phyloP scores from a whole-genome alignment of 2,888 invertebrate genomes.

The Meghimatium bilineatum region DNA sequence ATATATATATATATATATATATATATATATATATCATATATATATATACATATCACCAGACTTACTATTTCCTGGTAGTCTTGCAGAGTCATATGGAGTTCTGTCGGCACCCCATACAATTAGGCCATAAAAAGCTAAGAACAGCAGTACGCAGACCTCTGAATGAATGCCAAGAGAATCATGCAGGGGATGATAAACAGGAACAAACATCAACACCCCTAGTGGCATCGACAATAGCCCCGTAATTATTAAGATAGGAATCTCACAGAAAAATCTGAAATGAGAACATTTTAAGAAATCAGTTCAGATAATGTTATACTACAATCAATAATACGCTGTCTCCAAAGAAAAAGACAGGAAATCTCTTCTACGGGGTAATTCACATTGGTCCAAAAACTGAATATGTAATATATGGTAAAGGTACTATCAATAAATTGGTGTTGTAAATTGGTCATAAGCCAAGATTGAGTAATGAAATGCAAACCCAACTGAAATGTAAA shows the following conservation, averaged over 20 bases:
- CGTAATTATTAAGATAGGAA: conserved; percentile 79
- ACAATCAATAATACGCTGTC: neutral
- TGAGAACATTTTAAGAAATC: conserved; percentile 28
- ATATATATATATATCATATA: no score
- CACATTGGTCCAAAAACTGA: no score
- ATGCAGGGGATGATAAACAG: conserved; percentile 87
- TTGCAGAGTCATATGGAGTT: conserved; percentile 59
- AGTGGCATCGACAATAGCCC: conserved; percentile 85
- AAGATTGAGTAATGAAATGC: no score
- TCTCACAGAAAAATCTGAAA: conserved; percentile 80
- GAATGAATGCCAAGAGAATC: conserved; percentile 84
- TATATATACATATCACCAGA: neutral
- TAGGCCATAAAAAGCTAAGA: conserved; percentile 82
- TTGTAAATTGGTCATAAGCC: no score
- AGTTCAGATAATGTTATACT: neutral
- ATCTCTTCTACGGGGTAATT: no score
- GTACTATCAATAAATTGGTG: no score
- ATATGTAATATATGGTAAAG: no score
- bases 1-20: conserved; percentile 19
- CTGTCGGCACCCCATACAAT: conserved; percentile 83
- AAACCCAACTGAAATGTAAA: no score
- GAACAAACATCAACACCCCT: conserved; percentile 85
- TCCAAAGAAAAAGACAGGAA: no score
- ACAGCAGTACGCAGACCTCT: conserved; percentile 84
- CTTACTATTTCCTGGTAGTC: conserved; percentile 43